A percentile compares a stretch with the other conserved stretches of the same genome.
Evolutionary conservation across 1,140 invertebrate species (phyloP).

Genomic region (Zaprionus vittiger): DNA sequence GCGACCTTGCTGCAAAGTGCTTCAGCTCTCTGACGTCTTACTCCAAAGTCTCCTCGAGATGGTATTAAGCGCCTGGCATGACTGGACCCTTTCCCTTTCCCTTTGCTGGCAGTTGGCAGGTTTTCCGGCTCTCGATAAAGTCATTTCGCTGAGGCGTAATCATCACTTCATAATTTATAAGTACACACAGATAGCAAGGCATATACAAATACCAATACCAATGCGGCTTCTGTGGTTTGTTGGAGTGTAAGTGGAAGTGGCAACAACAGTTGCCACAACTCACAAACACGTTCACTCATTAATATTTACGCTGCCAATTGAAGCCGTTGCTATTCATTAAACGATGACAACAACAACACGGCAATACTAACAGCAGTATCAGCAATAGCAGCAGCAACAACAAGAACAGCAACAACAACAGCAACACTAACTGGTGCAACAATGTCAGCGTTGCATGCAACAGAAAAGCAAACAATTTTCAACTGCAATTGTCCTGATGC

Average conservation of each 20-base stretch:
- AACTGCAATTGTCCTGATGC: conserved; percentile 21
- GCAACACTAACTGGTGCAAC: conserved; percentile 19
- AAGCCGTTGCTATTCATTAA: conserved; percentile 53
- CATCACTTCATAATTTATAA: conserved; percentile 44
- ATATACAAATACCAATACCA: background rate
- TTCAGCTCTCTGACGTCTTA: background rate
- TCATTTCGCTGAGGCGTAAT: conserved; percentile 54
- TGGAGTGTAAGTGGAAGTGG: conserved; percentile 29
- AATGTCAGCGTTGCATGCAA: conserved; percentile 52
- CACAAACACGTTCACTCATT: conserved; percentile 66
- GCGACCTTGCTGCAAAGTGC: conserved; percentile 32
- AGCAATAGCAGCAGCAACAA: conserved; percentile 17
- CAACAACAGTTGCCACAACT: conserved; percentile 43
- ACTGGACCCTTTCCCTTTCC: conserved; percentile 30
- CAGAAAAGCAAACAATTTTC: conserved; percentile 26
- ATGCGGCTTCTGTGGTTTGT: conserved; percentile 19
- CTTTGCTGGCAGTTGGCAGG: conserved; percentile 3
- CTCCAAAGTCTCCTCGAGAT: conserved; percentile 8
- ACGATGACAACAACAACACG: conserved; percentile 47
- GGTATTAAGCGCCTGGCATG: conserved; percentile 9
- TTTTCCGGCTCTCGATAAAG: conserved; percentile 50
- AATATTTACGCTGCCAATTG: conserved; percentile 74
- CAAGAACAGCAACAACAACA: conserved; percentile 18
- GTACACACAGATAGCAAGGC: conserved; percentile 7
- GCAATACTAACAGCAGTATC: conserved; percentile 32